Evolutionary conservation across 2,113 vertebrate species (phyloP), one percentile per base, ranked within the genome.

Genomic region (Gymnobelideus leadbeateri): DNA sequence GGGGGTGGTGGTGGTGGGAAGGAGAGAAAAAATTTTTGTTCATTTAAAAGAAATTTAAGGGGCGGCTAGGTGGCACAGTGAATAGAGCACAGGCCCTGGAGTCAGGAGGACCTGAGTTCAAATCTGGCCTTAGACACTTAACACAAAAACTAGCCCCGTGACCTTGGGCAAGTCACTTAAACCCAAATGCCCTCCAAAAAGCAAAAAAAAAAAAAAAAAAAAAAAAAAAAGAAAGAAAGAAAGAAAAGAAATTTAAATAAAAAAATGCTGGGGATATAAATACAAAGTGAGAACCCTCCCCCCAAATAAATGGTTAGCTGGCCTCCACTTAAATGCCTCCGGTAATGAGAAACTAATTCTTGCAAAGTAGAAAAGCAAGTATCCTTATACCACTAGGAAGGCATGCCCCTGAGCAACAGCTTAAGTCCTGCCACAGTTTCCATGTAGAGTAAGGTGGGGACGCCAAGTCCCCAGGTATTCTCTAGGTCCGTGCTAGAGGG

Each of bases 311-410:
- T 84, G n/a, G n/a, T 43, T n/a, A 84, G 16, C n/a, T 5, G 7
- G 68, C n/a, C 37, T 84, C 68, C 68, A 84, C 68, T 84, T 43
- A 84, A 84, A 43, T n/a, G 19, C 68, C 2, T 84, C 37, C 6
- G 43, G 37, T n/a, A 84, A 84, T 23, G 68, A 21, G 19, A 84
- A 84, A 84, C 19, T 84, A 84, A 84, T 84, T 84, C 68, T 84
- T 84, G 6, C 37, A 0, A 43, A 84, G 68, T 43, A 43, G n/a
- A 84, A 43, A 84, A 43, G n/a, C 68, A 84, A 84, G 68, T 23
- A 77, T 77, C 37, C 37, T 97, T 37, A 31, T 54, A 47, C 16
- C 52, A 51, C n/a, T 46, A 93, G 95, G 94, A 93, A 84, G 37
- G 51, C 24, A 92, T 51, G 89, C 49, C 21, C 92, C 53, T 95